These are phyloP conservation scores for Apostichopus parvimensis DNA, from an alignment of 35 echinoderm and acorn worm genomes.

Conservation along the genomic window DNA sequence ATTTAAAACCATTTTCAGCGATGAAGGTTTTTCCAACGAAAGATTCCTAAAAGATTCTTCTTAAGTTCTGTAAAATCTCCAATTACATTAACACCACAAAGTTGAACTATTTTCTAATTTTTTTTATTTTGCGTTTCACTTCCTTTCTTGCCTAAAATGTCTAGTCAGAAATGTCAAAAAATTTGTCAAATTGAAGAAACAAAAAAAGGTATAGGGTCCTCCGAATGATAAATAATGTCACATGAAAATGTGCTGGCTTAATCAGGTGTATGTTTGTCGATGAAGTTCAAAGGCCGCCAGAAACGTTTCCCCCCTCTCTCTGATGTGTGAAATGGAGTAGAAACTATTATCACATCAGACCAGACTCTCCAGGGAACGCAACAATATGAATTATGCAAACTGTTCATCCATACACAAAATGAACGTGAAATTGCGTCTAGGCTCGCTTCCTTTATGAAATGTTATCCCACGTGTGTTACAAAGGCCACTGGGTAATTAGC, in stretches of 20 bases:
- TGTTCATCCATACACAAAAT: not conserved
- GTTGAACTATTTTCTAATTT: too few relatives aligned
- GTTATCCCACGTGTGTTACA: slow-evolving; percentile 24
- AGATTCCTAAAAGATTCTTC: not conserved
- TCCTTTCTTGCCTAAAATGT: too few relatives aligned
- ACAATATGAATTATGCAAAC: slow-evolving; percentile 37
- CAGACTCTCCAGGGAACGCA: not conserved
- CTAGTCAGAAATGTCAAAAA: not conserved
- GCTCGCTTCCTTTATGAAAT: slow-evolving; percentile 27
- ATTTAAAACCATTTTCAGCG: not conserved
- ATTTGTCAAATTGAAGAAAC: not conserved
- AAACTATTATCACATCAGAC: not conserved
- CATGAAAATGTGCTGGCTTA: not conserved
- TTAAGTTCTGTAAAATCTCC: too few relatives aligned
- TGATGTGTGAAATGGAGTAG: not conserved
- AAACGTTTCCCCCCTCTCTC: not conserved
- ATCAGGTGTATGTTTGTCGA: slow-evolving; percentile 28
- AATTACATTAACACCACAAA: too few relatives aligned
- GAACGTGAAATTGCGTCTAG: slow-evolving; percentile 23
- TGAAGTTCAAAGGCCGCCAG: slow-evolving; percentile 18
- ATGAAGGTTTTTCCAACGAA: not conserved
- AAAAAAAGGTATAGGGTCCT: not conserved
- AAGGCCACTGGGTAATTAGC: slow-evolving; percentile 39
- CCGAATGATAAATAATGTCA: not conserved
- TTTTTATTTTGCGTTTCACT: too few relatives aligned